Percentiles rank a stretch among this genome's conserved stretches.
phyloP scores from a whole-genome alignment of 2,113 vertebrate genomes.

The Octodon degus region DNA sequence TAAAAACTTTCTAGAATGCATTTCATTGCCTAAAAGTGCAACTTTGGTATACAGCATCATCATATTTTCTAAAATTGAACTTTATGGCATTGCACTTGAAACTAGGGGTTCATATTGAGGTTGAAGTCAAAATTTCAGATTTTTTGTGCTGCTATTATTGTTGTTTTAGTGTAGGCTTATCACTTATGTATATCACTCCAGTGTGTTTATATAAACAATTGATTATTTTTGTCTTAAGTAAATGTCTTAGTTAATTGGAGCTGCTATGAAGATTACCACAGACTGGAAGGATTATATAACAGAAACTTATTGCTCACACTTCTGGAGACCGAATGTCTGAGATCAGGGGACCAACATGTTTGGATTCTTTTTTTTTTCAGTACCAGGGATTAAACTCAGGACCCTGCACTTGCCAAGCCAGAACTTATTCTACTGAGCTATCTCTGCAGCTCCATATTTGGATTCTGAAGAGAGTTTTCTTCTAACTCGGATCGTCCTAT shows the following conservation, averaged over 20 bases:
- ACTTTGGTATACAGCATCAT: constrained; percentile 47
- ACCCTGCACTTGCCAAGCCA: too few relatives aligned
- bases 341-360: neutral
- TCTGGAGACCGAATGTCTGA: neutral
- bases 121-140: constrained; percentile 32
- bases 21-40: constrained; percentile 39
- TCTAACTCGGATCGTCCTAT: neutral
- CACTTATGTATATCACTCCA: neutral
- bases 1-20: constrained; percentile 49
- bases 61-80: constrained; percentile 64
- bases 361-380: neutral
- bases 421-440: too few relatives aligned
- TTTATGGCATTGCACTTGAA: constrained; percentile 38
- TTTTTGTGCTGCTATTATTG: constrained; percentile 16
- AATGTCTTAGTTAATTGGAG: neutral
- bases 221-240: constrained; percentile 33
- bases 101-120: constrained; percentile 5
- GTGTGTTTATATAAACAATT: neutral
- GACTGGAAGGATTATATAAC: neutral
- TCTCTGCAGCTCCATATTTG: neutral
- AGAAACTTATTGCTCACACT: neutral
- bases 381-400: too few relatives aligned
- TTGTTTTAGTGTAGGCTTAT: constrained; percentile 16
- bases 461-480: neutral
- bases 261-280: neutral